Conservation (phyloP, 2,888 invertebrate genomes). For the Ischnus inquisitorius region DNA sequence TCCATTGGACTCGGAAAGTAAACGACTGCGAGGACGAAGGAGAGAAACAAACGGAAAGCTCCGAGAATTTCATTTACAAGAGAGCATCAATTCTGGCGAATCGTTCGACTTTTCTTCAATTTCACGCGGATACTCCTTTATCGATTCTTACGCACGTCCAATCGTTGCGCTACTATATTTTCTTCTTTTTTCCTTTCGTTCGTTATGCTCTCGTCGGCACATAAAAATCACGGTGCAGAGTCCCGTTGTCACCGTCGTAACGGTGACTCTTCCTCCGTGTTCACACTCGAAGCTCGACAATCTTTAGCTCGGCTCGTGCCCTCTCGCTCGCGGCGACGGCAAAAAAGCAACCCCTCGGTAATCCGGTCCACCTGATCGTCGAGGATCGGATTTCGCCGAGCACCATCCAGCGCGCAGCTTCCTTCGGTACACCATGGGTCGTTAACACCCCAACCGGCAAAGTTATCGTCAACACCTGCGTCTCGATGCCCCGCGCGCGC, state of each 20-base stretch:
- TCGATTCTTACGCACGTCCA: constrained; percentile 8
- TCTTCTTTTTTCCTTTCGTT: not conserved
- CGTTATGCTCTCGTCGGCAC: not conserved
- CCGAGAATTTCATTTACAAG: not conserved
- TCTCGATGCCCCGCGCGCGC: constrained; percentile 3
- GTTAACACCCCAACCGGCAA: constrained; percentile 45
- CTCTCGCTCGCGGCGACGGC: not conserved
- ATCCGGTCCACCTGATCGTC: constrained; percentile 59
- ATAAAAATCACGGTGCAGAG: constrained; percentile 23
- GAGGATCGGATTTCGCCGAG: constrained; percentile 35
- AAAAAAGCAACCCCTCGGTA: constrained; percentile 53
- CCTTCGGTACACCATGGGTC: constrained; percentile 32
- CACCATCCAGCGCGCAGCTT: constrained; percentile 16
- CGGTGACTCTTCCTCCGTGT: constrained; percentile 24
- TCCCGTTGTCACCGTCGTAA: not conserved
- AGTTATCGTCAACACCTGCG: constrained; percentile 53
- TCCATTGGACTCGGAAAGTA: not conserved
- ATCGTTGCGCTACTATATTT: not conserved
- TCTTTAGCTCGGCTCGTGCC: not conserved
- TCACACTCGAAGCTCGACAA: not conserved
- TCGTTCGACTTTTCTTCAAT: constrained; percentile 13
- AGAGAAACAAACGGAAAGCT: not conserved
- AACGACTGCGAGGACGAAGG: not conserved
- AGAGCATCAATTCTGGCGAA: not conserved
- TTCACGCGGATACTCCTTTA: not conserved